These are phyloP conservation scores for Coecobrya sp. DNA, from an alignment of 2,888 invertebrate species.

Conservation along the genomic window DNA sequence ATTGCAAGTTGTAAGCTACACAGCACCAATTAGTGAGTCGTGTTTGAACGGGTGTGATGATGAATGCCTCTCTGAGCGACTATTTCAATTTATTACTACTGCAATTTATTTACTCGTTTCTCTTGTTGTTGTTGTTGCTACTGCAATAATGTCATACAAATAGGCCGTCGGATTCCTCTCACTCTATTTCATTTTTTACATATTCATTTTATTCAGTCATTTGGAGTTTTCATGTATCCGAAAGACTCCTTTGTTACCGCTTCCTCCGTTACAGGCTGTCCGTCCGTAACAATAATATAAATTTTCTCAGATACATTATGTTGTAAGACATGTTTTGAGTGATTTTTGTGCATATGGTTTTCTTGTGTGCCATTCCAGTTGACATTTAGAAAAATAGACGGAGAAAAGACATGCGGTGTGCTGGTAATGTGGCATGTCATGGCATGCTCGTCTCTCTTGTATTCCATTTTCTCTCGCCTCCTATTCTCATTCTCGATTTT, in stretches of 20 bases:
- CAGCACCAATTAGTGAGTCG: not conserved
- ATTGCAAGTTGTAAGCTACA: not conserved
- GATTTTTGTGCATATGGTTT: slow-evolving; percentile 13
- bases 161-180: too few species aligned
- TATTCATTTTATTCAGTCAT: too few species aligned
- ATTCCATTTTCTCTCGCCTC: not conserved
- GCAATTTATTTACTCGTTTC: not conserved
- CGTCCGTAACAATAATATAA: not conserved
- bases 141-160: too few species aligned
- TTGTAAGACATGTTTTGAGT: not conserved
- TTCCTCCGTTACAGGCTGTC: too few species aligned
- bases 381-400: slow-evolving; percentile 35
- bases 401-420: not conserved
- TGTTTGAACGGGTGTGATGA: not conserved
- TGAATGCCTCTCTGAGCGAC: not conserved
- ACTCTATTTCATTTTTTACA: too few species aligned
- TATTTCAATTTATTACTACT: slow-evolving; percentile 16
- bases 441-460: slow-evolving; percentile 4
- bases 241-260: too few species aligned
- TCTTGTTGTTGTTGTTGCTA: not conserved
- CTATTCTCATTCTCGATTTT: slow-evolving; percentile 6
- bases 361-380: slow-evolving; percentile 1
- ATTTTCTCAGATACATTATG: not conserved
- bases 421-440: slow-evolving; percentile 33
- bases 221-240: too few species aligned